A percentile compares a stretch with the other conserved stretches of the same genome.
phyloP scores from a whole-genome alignment of 2,113 vertebrate species.

The Thalassarche chlororhynchos region DNA sequence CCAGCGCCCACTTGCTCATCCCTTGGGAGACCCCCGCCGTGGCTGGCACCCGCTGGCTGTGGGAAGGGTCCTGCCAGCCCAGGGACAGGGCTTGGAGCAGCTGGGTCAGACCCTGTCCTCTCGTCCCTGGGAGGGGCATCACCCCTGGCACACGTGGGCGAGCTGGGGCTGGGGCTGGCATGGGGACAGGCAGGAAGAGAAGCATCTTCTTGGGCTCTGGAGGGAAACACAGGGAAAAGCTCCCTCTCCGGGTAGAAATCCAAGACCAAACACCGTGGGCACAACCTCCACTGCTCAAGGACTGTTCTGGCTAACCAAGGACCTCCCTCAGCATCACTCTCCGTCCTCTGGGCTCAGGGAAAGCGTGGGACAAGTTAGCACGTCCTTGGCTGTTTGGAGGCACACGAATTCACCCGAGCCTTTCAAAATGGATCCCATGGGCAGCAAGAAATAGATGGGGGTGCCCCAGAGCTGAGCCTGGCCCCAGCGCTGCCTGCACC shows the following conservation, averaged over 20 bases:
- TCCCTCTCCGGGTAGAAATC: background rate
- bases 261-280: background rate
- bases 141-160: accelerated
- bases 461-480: background rate
- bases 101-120: background rate
- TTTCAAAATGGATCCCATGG: background rate
- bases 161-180: background rate
- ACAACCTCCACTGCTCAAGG: background rate
- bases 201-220: background rate
- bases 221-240: background rate
- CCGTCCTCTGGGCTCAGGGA: background rate
- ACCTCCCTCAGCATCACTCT: background rate
- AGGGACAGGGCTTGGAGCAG: background rate
- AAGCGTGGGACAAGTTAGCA: background rate
- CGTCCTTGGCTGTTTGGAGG: background rate
- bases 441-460: background rate
- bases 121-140: background rate
- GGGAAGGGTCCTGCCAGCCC: background rate
- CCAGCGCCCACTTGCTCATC: background rate
- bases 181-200: background rate
- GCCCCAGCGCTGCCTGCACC: background rate
- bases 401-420: background rate
- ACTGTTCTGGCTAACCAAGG: background rate
- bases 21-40: background rate
- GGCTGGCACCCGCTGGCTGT: background rate